Percentiles rank a stretch among this genome's conserved stretches.
Conservation (phyloP, 2,797 vertebrate genomes). For the Amblyraja radiata region DNA sequence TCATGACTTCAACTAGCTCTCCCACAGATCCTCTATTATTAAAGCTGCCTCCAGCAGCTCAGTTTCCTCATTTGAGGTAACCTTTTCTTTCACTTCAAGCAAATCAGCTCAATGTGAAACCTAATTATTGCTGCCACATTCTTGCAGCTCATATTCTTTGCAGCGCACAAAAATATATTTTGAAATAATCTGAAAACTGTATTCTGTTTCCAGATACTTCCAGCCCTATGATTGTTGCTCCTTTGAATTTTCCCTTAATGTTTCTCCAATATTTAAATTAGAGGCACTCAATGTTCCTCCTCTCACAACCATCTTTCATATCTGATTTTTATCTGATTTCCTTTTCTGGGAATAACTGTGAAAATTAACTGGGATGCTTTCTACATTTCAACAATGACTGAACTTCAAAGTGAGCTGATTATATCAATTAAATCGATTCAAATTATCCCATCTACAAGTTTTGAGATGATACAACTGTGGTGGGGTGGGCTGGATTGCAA, state of each 20-base stretch:
- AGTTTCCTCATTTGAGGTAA: background rate
- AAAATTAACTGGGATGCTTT: too few species aligned
- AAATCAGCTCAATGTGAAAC: background rate
- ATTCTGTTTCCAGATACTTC: background rate
- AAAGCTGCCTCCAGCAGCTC: background rate
- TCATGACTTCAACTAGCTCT: background rate
- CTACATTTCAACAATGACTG: too few species aligned
- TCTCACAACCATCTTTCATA: background rate
- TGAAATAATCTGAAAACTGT: background rate
- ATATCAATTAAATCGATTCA: background rate
- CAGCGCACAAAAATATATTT: background rate
- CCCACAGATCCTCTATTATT: background rate
- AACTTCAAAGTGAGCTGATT: background rate
- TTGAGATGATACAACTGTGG: too few species aligned
- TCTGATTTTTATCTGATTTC: too few species aligned
- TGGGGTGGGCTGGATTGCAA: too few species aligned
- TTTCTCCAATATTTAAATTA: background rate
- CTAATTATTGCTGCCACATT: background rate
- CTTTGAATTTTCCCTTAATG: background rate
- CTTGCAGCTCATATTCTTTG: background rate
- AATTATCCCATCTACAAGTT: background rate
- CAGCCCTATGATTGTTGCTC: background rate
- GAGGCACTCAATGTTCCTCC: background rate
- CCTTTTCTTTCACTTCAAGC: background rate
- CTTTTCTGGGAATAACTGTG: too few species aligned